These are phyloP conservation scores for Diphyllodes magnificus DNA, from an alignment of 2,113 vertebrate species.

Conservation along the genomic window DNA sequence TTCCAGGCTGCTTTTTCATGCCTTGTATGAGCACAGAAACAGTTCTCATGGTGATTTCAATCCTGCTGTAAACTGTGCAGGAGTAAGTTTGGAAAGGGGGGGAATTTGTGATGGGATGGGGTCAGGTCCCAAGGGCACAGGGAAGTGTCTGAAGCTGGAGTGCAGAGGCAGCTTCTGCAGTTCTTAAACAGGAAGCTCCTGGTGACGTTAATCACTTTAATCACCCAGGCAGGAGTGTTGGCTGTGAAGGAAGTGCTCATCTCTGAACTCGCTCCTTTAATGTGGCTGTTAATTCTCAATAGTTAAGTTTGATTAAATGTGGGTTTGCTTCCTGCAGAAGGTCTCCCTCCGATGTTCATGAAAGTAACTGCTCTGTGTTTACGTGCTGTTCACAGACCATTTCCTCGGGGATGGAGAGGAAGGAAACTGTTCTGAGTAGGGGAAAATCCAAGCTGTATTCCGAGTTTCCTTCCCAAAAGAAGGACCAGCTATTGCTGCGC, in stretches of 20 bases:
- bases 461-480: background rate
- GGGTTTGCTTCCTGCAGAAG: background rate
- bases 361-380: background rate
- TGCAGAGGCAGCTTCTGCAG: background rate
- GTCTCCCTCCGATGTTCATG: background rate
- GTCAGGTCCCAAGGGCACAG: background rate
- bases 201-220: background rate
- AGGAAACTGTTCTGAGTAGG: background rate
- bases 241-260: background rate
- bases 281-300: fast-evolving
- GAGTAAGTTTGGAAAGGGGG: background rate
- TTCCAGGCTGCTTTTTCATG: background rate
- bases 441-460: background rate
- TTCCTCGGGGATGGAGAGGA: background rate
- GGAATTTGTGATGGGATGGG: background rate
- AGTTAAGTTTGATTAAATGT: background rate
- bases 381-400: fast-evolving
- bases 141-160: background rate
- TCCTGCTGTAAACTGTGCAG: background rate
- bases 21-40: background rate
- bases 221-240: background rate
- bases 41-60: background rate
- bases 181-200: background rate
- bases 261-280: background rate
- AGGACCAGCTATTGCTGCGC: background rate